Evolutionary conservation across 2,113 vertebrate genomes (phyloP), one percentile per base, ranked within the genome.

Genomic region (Mustelus asterias): DNA sequence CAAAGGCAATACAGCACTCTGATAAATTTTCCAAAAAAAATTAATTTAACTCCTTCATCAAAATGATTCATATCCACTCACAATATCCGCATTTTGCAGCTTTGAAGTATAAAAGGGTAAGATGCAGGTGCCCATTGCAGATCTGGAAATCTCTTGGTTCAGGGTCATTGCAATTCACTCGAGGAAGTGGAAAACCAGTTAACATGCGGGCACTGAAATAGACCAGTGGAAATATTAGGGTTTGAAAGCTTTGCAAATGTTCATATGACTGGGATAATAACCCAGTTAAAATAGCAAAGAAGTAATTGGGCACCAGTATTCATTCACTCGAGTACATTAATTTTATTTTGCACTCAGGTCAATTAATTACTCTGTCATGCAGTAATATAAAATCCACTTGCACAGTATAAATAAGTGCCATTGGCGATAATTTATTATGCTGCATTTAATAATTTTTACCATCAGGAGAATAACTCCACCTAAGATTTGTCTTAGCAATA

Each of bases 301-400:
- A n/a, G 14, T 63, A 60, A 92, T 2, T 63, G 88, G 88, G 88
- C 29, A n/a, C 29, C 29, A 63, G 88, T 33, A 33, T n/a, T 92
- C 54, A 63, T 63, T 63, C 58, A 92, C 58, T 92, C 58, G 54
- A 60, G 58, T 92, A 18, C 33, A 63, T 92, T 92, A 92, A 92
- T 92, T 60, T 92, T 90, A n/a, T 93, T 37, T 93, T 93, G 16
- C 60, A 65, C 89, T 37, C 44, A 88, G 48, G 85, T 88, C 89
- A 65, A 93, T 92, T 92, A 92, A 92, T 93, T 93, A 93, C 60
- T 65, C 13, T 65, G 29, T 3, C 63, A n/a, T 37, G 60, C 33
- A 37, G 54, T 93, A 93, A 65, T 65, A 65, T 93, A 65, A 37
- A 93, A 93, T n/a, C 88, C 88, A n/a, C 58, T 29, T 63, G 54